These are phyloP conservation scores for Tenthredo amoena DNA, from an alignment of 2,888 invertebrate genomes.

Conservation along the genomic window DNA sequence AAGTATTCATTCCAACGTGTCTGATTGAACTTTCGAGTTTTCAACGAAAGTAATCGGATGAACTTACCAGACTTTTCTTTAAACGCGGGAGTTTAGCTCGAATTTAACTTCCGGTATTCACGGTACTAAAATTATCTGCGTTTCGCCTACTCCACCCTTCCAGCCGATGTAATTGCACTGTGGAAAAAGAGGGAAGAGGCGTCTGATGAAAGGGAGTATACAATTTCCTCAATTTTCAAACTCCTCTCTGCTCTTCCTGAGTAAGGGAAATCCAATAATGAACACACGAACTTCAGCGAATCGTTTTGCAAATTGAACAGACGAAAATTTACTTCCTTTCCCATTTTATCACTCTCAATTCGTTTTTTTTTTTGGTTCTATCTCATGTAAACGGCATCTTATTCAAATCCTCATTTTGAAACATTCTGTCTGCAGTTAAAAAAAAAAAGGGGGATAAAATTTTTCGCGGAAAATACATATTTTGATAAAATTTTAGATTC, in stretches of 20 bases:
- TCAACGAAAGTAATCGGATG: background rate
- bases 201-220: constrained; percentile 16
- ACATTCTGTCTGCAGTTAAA: background rate
- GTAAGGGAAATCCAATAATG: constrained; percentile 36
- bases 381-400: background rate
- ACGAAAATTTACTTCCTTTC: background rate
- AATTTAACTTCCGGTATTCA: background rate
- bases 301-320: constrained; percentile 34
- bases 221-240: constrained; percentile 42
- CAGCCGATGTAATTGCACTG: background rate
- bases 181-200: background rate
- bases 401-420: background rate
- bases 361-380: background rate
- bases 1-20: background rate
- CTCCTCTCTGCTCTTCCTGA: background rate
- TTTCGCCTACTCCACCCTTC: background rate
- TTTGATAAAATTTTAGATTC: background rate
- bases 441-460: background rate
- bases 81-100: background rate
- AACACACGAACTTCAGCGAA: constrained; percentile 10
- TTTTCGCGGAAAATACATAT: background rate
- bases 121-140: background rate
- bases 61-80: background rate
- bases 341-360: background rate
- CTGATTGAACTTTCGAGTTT: background rate